Base-by-base conservation (phyloP, 2,888 invertebrate genomes). In the Cataglyphis albicans region DNA sequence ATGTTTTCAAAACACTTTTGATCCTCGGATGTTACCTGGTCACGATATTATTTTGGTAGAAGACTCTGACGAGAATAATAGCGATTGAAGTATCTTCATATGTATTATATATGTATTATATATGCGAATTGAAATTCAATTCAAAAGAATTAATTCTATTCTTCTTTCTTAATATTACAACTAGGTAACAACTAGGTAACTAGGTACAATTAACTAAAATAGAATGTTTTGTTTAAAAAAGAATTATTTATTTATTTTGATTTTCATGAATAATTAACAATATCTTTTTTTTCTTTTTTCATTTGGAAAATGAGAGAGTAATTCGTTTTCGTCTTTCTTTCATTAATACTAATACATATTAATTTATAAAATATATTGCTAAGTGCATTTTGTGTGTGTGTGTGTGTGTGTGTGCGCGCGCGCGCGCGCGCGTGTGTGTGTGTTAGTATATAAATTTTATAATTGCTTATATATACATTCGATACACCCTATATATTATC, bases 1-100 rank as follows among this genome's bases (percentile, higher is more conserved):
- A 84, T 97, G 97, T 93, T 97, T 97, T 94, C 97, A 97, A 94
- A 95, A 96, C 64, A 97, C 97, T n/a, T 97, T 96, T 91, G 96
- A 97, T 90, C 96, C 96, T 10, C 95, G 95, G 88, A 93, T 92
- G 85, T 88, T 95, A 63, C 96, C 96, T 84, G 95, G 96, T 57
- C 95, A 95, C 87, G 95, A 96, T 89, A 95, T 95, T 68, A 95
- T 97, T 61, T 95, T 97, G 90, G 97, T 96, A n/a, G 96, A 96
- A 82, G 97, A 97, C 93, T 97, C 97, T 1, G 98, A 97, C 91
- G 96, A 96, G 4, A 61, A 44, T 76, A 65, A 61, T 21, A 86
- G 70, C 0, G 85, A 86, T 35, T 89, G 59, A 86, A 75, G 18
- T 32, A 12, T 65, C 18, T 67, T 12, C n/a, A n/a, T n/a, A 52